Percentiles rank a stretch among this genome's conserved stretches.
Evolutionary conservation across 2,888 invertebrate species (phyloP).

Genomic region (Plemyria rubiginata): DNA sequence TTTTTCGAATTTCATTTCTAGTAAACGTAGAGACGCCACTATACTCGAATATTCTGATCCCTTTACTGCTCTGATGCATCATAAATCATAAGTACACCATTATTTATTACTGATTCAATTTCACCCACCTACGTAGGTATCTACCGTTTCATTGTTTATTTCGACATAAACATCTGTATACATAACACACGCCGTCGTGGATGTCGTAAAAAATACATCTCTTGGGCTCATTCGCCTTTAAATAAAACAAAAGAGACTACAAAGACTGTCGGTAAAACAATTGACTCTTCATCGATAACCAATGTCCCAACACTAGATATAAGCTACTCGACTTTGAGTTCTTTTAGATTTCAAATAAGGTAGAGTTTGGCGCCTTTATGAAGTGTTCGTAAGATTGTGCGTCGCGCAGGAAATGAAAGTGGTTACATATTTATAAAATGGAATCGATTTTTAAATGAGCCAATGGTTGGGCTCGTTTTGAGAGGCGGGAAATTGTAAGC

Average conservation of each 20-base stretch:
- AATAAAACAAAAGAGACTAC: slow-evolving; percentile 83
- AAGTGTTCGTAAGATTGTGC: slow-evolving; percentile 42
- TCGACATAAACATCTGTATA: slow-evolving; percentile 48
- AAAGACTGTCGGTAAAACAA: slow-evolving; percentile 84
- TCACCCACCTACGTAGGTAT: slow-evolving; percentile 75
- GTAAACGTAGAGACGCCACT: slow-evolving; percentile 45
- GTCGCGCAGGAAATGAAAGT: slow-evolving; percentile 63
- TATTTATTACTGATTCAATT: slow-evolving; percentile 82
- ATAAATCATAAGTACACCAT: slow-evolving; percentile 80
- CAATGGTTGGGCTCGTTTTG: slow-evolving; percentile 71
- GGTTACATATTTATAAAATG: slow-evolving; percentile 85
- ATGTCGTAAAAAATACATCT: slow-evolving; percentile 68
- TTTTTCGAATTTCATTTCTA: slow-evolving; percentile 44
- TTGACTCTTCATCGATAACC: slow-evolving; percentile 61
- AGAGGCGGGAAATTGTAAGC: slow-evolving; percentile 73
- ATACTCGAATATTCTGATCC: slow-evolving; percentile 51
- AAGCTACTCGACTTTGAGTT: slow-evolving; percentile 14
- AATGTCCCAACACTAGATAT: slow-evolving; percentile 55
- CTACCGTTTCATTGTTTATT: slow-evolving; percentile 70
- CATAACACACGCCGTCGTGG: slow-evolving; percentile 58
- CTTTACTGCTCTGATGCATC: slow-evolving; percentile 46
- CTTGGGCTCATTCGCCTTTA: slow-evolving; percentile 72
- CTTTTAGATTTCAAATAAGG: slow-evolving; percentile 51
- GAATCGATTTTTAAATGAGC: slow-evolving; percentile 84
- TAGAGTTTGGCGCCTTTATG: slow-evolving; percentile 40